Evolutionary conservation across 2,888 invertebrate genomes (phyloP).

Genomic region (Drosophila melanocephala): DNA sequence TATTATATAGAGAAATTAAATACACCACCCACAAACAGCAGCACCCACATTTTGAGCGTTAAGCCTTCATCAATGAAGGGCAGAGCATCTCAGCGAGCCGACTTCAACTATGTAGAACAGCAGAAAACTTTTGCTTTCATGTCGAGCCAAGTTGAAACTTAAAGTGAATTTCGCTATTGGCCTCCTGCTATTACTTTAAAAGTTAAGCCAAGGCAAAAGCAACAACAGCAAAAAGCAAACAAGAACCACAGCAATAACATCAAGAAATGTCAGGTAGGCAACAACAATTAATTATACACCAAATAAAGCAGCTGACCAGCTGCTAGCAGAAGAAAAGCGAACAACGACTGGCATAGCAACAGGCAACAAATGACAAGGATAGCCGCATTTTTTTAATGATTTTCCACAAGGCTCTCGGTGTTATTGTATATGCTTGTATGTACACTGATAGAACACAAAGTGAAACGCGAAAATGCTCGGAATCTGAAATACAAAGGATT

Average conservation of each 20-base stretch:
- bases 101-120: slow-evolving; percentile 27
- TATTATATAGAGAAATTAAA: slow-evolving; percentile 12
- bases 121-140: slow-evolving; percentile 73
- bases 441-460: not conserved
- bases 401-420: slow-evolving; percentile 37
- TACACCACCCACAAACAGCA: slow-evolving; percentile 19
- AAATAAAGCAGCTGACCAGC: slow-evolving; percentile 60
- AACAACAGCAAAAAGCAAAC: not conserved
- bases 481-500: not conserved
- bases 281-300: slow-evolving; percentile 76
- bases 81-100: slow-evolving; percentile 52
- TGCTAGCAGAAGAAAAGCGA: slow-evolving; percentile 6
- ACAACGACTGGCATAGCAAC: slow-evolving; percentile 53
- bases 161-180: slow-evolving; percentile 68
- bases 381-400: slow-evolving; percentile 64
- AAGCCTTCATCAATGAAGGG: slow-evolving; percentile 69
- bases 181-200: slow-evolving; percentile 40
- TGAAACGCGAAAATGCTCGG: not conserved
- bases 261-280: slow-evolving; percentile 58
- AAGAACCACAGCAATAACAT: slow-evolving; percentile 16
- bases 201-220: slow-evolving; percentile 20
- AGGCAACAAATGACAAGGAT: slow-evolving; percentile 43
- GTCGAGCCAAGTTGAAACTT: slow-evolving; percentile 58
- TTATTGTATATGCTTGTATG: slow-evolving; percentile 11
- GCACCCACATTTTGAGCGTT: slow-evolving; percentile 21